These are phyloP conservation scores for Hecatera dysodea DNA, from an alignment of 2,888 invertebrate species.

Conservation along the genomic window DNA sequence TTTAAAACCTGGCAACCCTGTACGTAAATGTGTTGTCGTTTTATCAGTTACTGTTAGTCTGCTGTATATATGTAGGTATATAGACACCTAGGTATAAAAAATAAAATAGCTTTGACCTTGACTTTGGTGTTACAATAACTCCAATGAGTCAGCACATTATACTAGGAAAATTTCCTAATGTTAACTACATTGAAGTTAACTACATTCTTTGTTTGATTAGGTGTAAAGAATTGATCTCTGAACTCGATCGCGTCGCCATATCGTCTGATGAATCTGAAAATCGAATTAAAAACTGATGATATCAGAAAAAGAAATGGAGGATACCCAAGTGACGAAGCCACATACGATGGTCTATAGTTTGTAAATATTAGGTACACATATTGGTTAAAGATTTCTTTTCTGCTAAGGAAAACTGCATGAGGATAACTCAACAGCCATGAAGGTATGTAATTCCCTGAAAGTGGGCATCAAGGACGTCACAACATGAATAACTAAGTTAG, in stretches of 20 bases:
- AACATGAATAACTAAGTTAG: neutral
- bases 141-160: constrained; percentile 20
- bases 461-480: neutral
- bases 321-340: too few species aligned
- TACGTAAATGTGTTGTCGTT: neutral
- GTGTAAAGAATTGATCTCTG: neutral
- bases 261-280: too few species aligned
- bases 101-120: constrained; percentile 20
- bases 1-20: too few species aligned
- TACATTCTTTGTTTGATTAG: neutral
- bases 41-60: neutral
- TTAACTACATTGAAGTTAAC: neutral
- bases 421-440: constrained; percentile 6
- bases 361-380: neutral
- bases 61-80: neutral
- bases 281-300: too few species aligned
- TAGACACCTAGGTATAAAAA: neutral
- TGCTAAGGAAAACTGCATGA: constrained; percentile 21
- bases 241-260: neutral
- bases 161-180: neutral
- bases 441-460: constrained; percentile 27
- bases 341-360: neutral
- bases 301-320: too few species aligned
- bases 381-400: neutral
- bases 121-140: neutral